phyloP scores from a whole-genome alignment of 30 jellyfish, hydroid and myxozoan genomes.

The Aurelia sp. region DNA sequence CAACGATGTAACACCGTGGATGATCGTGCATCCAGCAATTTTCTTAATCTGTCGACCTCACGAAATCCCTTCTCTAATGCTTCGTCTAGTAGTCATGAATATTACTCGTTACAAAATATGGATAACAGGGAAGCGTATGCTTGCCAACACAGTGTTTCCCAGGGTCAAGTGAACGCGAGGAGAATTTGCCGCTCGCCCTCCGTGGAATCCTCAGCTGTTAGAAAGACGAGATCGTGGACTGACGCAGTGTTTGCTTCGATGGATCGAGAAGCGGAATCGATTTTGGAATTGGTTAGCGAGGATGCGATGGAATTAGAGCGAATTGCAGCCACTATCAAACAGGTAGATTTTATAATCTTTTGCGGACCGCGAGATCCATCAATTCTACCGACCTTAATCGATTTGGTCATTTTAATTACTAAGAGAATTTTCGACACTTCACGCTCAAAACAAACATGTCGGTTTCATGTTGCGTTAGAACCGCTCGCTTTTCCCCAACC shows the following conservation, averaged over 20 bases:
- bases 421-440: slow-evolving; percentile 40
- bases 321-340: slow-evolving; percentile 77
- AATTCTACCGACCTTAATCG: slow-evolving; percentile 54
- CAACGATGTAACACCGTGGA: slow-evolving; percentile 55
- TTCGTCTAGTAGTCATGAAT: slow-evolving; percentile 60
- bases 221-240: slow-evolving; percentile 61
- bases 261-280: slow-evolving; percentile 70
- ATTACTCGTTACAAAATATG: slow-evolving; percentile 64
- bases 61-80: slow-evolving; percentile 73
- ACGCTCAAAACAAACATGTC: slow-evolving; percentile 33
- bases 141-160: slow-evolving; percentile 67
- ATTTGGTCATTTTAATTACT: slow-evolving; percentile 28
- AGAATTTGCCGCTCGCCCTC: slow-evolving; percentile 54
- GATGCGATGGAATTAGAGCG: slow-evolving; percentile 78
- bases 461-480: background rate
- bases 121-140: slow-evolving; percentile 66
- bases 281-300: slow-evolving; percentile 65
- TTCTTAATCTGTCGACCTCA: slow-evolving; percentile 70
- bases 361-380: slow-evolving; percentile 69
- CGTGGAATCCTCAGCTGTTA: slow-evolving; percentile 38
- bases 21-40: slow-evolving; percentile 57
- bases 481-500: background rate
- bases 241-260: slow-evolving; percentile 73
- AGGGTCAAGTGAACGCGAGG: slow-evolving; percentile 57
- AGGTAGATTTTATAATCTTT: slow-evolving; percentile 56